These are phyloP conservation scores for Canis aureus DNA, from an alignment of 2,113 vertebrate genomes.

Conservation along the genomic window DNA sequence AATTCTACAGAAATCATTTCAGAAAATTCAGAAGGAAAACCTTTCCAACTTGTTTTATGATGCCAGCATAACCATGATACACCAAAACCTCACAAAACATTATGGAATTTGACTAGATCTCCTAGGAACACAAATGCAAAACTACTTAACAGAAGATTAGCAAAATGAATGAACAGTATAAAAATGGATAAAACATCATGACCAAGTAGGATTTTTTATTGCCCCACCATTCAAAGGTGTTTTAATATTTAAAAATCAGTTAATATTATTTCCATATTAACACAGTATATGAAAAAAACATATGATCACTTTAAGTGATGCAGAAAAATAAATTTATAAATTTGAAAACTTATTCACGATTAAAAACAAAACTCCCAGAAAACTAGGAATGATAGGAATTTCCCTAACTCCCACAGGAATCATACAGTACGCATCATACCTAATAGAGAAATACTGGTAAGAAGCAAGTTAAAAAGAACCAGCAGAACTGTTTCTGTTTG, in stretches of 20 bases:
- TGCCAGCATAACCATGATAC: neutral
- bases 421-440: neutral
- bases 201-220: neutral
- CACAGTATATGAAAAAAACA: neutral
- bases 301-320: neutral
- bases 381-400: neutral
- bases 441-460: neutral
- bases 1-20: conserved; percentile 23
- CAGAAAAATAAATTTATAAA: conserved; percentile 5
- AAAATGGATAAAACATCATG: neutral
- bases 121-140: neutral
- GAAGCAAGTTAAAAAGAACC: neutral
- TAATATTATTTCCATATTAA: neutral
- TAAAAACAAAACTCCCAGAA: neutral
- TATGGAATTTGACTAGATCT: neutral
- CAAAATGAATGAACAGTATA: neutral
- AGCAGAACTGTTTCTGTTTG: neutral
- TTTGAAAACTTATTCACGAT: neutral
- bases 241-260: conserved; percentile 14
- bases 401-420: neutral
- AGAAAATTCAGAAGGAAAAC: conserved; percentile 30
- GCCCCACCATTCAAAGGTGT: neutral
- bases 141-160: neutral
- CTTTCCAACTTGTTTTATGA: neutral
- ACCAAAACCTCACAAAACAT: neutral